Conservation (phyloP, 2,888 invertebrate genomes). For the Protodeltote pygarga region DNA sequence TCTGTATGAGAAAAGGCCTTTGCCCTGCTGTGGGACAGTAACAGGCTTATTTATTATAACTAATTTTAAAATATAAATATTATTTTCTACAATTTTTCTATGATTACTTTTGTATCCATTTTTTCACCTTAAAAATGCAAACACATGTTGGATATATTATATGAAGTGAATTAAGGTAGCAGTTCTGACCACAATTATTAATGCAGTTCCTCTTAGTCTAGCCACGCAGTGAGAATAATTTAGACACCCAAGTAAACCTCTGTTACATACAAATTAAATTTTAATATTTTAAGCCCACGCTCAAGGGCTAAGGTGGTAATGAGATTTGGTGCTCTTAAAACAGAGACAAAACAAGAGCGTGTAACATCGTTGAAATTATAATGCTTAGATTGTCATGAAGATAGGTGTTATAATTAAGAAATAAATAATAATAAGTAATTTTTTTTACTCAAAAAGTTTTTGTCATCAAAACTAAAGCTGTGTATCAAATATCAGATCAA, state of each 20-base stretch:
- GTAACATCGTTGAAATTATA: conserved; percentile 4
- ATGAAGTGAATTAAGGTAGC: conserved; percentile 45
- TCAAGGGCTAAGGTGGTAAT: conserved; percentile 39
- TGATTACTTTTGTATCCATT: not conserved
- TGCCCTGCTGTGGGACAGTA: no score
- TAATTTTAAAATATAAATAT: no score
- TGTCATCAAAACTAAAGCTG: no score
- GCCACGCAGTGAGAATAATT: conserved; percentile 56
- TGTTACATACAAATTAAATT: conserved; percentile 58
- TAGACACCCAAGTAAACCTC: conserved; percentile 38
- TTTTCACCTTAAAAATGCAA: not conserved
- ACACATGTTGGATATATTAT: conserved; percentile 14
- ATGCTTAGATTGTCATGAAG: not conserved
- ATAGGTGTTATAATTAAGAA: no score
- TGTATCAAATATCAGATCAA: no score
- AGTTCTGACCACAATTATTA: conserved; percentile 46
- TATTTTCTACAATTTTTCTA: no score
- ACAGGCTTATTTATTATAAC: no score
- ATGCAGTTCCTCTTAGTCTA: conserved; percentile 48
- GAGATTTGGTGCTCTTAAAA: conserved; percentile 41
- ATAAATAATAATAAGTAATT: no score
- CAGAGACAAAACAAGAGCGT: conserved; percentile 10
- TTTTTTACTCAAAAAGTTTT: no score
- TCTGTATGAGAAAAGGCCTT: no score
- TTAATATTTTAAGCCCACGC: conserved; percentile 56